Conservation (phyloP, 2,113 vertebrate genomes). For the Eptesicus fuscus region DNA sequence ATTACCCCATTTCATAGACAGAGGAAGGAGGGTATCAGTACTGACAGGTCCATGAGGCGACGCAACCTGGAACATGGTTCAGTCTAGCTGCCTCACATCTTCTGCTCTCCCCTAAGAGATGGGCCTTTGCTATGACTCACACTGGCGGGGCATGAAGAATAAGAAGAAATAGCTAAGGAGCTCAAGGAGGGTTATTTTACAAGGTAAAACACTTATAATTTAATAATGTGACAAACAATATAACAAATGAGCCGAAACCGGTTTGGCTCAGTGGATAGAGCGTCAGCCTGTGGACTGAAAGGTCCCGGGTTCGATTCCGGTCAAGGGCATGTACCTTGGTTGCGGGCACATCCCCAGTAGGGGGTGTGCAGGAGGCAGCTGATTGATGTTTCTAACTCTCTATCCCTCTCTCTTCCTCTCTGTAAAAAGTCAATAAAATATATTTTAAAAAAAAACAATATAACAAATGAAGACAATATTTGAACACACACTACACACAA, state of each 20-base stretch:
- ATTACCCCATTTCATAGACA: neutral
- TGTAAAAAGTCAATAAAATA: no score
- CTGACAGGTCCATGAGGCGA: neutral
- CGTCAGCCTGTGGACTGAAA: no score
- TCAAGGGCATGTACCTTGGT: no score
- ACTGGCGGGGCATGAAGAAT: neutral
- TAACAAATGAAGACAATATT: neutral
- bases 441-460: no score
- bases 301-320: no score
- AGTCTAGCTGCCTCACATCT: neutral
- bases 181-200: neutral
- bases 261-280: no score
- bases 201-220: neutral
- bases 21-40: neutral
- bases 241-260: neutral
- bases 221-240: neutral
- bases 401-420: no score
- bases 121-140: neutral
- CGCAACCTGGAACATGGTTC: neutral
- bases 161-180: neutral
- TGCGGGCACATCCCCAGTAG: no score
- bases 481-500: neutral
- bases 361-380: no score
- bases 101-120: neutral
- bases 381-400: no score